phyloP scores from a whole-genome alignment of 2,113 vertebrate species.

The Verasper variegatus region DNA sequence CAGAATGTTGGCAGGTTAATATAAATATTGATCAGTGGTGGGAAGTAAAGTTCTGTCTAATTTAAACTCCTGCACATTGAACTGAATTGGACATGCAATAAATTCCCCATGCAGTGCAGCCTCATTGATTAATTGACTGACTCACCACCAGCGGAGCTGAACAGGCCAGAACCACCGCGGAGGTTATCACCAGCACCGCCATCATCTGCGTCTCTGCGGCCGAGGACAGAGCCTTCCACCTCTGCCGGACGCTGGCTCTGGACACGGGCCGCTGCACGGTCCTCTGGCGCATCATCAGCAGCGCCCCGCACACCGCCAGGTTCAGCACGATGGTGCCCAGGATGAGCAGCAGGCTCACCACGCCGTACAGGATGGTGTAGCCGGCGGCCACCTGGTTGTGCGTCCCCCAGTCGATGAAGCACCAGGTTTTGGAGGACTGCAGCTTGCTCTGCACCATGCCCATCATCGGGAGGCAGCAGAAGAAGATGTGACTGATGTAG shows the following conservation, averaged over 20 bases:
- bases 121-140: conserved; percentile 34
- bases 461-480: conserved; percentile 94
- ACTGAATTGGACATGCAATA: too few relatives aligned
- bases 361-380: conserved; percentile 87
- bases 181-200: conserved; percentile 93
- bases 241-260: conserved; percentile 85
- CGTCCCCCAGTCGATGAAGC: conserved; percentile 93
- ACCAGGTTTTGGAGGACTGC: conserved; percentile 91
- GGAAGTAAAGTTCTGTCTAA: too few relatives aligned
- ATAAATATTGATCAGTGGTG: too few relatives aligned
- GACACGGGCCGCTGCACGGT: conserved; percentile 86
- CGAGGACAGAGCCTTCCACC: conserved; percentile 82
- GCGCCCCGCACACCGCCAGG: conserved; percentile 90
- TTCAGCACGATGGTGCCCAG: conserved; percentile 92
- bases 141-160: conserved; percentile 97
- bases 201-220: conserved; percentile 98
- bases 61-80: too few relatives aligned
- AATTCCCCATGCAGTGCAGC: too few relatives aligned
- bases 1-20: too few relatives aligned
- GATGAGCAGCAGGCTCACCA: conserved; percentile 92
- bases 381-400: conserved; percentile 75
- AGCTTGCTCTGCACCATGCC: conserved; percentile 85
- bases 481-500: conserved; percentile 88
- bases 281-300: conserved; percentile 93
- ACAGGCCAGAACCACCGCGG: conserved; percentile 92